Conservation (phyloP, 2,888 invertebrate species). For the Listrodromus nycthemerus region DNA sequence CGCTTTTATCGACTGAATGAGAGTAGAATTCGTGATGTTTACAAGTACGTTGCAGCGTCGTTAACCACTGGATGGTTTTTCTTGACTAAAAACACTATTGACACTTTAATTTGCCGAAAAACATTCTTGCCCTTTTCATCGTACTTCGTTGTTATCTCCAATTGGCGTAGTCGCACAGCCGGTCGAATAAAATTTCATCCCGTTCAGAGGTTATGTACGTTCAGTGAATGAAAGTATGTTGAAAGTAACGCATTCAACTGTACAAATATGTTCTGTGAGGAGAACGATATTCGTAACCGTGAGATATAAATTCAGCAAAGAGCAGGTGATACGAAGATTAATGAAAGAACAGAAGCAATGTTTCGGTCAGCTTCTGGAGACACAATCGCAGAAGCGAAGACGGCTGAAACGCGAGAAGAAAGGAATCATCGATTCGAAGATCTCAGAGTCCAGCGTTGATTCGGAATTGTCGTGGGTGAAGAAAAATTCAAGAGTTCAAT, state of each 20-base stretch:
- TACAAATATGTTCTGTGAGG: constrained; percentile 8
- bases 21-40: too few relatives aligned
- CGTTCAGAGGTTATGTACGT: constrained; percentile 30
- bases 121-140: neutral
- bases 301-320: constrained; percentile 74
- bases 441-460: constrained; percentile 16
- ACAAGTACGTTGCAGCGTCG: too few relatives aligned
- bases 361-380: constrained; percentile 86
- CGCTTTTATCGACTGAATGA: too few relatives aligned
- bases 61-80: too few relatives aligned
- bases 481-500: constrained; percentile 22
- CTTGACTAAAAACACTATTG: neutral
- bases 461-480: constrained; percentile 61
- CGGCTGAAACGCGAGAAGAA: constrained; percentile 71
- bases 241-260: constrained; percentile 6
- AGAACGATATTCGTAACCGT: neutral
- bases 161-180: neutral
- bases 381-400: constrained; percentile 84
- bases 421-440: constrained; percentile 2
- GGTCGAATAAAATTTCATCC: neutral
- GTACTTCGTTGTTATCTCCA: neutral
- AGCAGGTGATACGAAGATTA: constrained; percentile 85
- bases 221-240: constrained; percentile 20
- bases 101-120: neutral
- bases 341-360: constrained; percentile 85